A percentile compares a stretch with the other conserved stretches of the same genome.
Evolutionary conservation across 2,113 vertebrate species (phyloP).

Genomic region (Ptychochromis oligacanthus): DNA sequence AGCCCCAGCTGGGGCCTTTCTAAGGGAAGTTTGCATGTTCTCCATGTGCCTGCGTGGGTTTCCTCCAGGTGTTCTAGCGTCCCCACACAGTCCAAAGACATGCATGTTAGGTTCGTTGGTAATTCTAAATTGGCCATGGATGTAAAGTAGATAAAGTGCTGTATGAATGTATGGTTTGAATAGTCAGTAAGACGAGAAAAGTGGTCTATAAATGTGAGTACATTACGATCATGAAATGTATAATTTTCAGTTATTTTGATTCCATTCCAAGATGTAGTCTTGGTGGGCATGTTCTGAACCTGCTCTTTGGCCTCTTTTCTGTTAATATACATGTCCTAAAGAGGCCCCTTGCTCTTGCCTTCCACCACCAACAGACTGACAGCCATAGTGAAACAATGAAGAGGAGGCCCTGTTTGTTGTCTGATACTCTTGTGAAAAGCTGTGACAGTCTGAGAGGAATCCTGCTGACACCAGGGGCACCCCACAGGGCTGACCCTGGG

Average conservation of each 20-base stretch:
- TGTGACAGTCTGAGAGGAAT: slow-evolving; percentile 49
- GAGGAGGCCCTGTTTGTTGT: slow-evolving; percentile 55
- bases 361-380: slow-evolving; percentile 46
- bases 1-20: not conserved
- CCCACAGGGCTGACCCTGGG: slow-evolving; percentile 58
- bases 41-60: not conserved
- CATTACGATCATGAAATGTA: not conserved
- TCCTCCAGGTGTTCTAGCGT: not conserved
- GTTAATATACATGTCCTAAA: slow-evolving; percentile 53
- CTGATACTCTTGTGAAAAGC: slow-evolving; percentile 49
- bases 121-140: not conserved
- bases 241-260: too few relatives aligned
- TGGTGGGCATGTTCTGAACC: not conserved
- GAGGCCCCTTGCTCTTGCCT: slow-evolving; percentile 56
- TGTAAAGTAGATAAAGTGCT: not conserved
- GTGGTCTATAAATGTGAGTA: not conserved
- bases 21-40: not conserved
- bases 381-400: slow-evolving; percentile 31
- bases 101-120: not conserved
- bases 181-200: not conserved
- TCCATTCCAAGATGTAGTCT: not conserved
- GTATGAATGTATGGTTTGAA: not conserved
- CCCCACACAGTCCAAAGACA: not conserved
- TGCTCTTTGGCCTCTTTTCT: slow-evolving; percentile 53
- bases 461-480: slow-evolving; percentile 56